Conservation (phyloP, 2,113 vertebrate genomes). For the Morone saxatilis region DNA sequence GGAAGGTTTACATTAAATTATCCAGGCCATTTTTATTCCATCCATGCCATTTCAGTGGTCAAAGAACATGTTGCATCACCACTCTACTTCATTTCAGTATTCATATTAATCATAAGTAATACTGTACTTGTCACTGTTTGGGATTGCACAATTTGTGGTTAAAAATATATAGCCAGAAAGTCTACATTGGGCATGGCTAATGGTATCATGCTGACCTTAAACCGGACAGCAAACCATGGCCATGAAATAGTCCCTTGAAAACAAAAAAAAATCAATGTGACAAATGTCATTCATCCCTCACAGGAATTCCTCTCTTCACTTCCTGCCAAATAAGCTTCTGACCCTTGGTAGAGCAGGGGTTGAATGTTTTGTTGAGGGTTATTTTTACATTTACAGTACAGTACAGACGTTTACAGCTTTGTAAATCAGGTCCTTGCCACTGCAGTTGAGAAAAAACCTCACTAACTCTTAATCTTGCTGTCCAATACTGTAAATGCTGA, state of each 20-base stretch:
- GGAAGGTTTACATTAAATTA: slow-evolving; percentile 29
- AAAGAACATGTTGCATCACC: slow-evolving; percentile 12
- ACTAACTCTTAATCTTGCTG: neutral
- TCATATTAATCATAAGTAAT: neutral
- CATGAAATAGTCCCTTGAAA: slow-evolving; percentile 15
- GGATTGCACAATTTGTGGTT: neutral
- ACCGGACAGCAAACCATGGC: neutral
- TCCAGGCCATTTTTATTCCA: slow-evolving; percentile 3
- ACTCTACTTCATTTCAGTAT: neutral
- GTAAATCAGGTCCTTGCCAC: neutral
- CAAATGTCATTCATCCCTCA: slow-evolving; percentile 8
- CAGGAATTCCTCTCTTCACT: slow-evolving; percentile 1
- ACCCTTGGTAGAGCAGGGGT: neutral
- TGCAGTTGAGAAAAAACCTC: neutral
- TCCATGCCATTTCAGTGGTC: neutral
- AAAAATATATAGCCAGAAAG: slow-evolving; percentile 4
- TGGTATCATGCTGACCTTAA: slow-evolving; percentile 3
- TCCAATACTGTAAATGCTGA: neutral
- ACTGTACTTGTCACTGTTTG: neutral
- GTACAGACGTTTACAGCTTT: neutral
- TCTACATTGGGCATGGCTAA: neutral
- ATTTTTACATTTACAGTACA: neutral
- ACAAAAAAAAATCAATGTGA: slow-evolving; percentile 29
- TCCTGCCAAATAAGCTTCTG: neutral
- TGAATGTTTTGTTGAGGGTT: slow-evolving; percentile 1